Evolutionary conservation across 35 echinoderm and acorn worm species (phyloP).

Genomic region (Strongylocentrotus purpuratus): DNA sequence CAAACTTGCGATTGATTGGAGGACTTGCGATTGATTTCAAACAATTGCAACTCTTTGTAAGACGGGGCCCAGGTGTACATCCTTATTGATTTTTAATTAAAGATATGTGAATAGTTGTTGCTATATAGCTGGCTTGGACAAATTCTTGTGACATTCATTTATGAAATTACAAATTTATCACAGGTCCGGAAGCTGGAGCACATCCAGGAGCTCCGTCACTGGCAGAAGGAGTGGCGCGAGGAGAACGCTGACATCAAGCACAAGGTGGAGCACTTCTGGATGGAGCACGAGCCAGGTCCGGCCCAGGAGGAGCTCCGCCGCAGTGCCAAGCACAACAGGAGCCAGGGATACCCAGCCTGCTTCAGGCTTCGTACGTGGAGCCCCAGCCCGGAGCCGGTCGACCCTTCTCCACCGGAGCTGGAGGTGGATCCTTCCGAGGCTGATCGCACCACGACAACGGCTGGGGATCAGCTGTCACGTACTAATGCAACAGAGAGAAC

Average conservation of each 20-base stretch:
- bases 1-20: too few relatives aligned
- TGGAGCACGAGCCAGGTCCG: conserved; percentile 88
- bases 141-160: too few relatives aligned
- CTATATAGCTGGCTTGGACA: too few relatives aligned
- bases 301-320: conserved; percentile 64
- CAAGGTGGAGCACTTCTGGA: conserved; percentile 98
- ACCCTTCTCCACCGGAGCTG: conserved; percentile 12
- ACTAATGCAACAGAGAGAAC: neutral
- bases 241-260: conserved; percentile 92
- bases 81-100: too few relatives aligned
- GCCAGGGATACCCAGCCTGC: conserved; percentile 80
- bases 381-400: conserved; percentile 62
- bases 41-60: too few relatives aligned
- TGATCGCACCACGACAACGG: neutral
- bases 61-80: too few relatives aligned
- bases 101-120: too few relatives aligned
- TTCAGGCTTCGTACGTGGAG: conserved; percentile 80
- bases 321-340: conserved; percentile 64
- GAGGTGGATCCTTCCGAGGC: neutral
- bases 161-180: neutral
- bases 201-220: conserved; percentile 85
- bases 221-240: conserved; percentile 94
- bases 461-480: neutral
- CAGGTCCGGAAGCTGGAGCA: conserved; percentile 83
- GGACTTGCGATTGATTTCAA: too few relatives aligned